These are phyloP conservation scores for Ridgeia piscesae DNA, from an alignment of 1,140 invertebrate species.

Conservation along the genomic window DNA sequence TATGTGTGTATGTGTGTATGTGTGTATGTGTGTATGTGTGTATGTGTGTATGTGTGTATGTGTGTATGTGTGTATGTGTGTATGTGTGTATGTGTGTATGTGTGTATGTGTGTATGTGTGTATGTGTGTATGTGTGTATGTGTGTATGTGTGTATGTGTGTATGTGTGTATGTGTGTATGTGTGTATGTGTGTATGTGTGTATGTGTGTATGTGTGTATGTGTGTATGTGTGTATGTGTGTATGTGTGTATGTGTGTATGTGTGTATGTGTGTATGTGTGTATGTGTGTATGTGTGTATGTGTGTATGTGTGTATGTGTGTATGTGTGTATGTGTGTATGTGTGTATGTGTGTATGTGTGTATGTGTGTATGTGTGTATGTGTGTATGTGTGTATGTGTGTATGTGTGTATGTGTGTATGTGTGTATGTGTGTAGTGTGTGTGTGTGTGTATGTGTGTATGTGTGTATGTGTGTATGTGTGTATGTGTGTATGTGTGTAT, in stretches of 20 bases:
- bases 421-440: neutral
- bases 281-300: neutral
- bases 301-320: neutral
- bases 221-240: conserved; percentile 21
- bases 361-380: neutral
- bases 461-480: conserved; percentile 27
- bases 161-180: conserved; percentile 26
- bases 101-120: no score
- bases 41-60: no score
- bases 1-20: no score
- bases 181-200: conserved; percentile 25
- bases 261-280: no score
- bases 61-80: no score
- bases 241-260: conserved; percentile 16
- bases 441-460: conserved; percentile 27
- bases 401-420: neutral
- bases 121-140: no score
- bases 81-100: no score
- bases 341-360: neutral
- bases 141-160: conserved; percentile 28
- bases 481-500: conserved; percentile 26
- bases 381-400: neutral
- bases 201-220: conserved; percentile 18
- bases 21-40: no score
- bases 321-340: neutral